phyloP scores from a whole-genome alignment of 2,797 vertebrate genomes.

The Chromobotia macracanthus region DNA sequence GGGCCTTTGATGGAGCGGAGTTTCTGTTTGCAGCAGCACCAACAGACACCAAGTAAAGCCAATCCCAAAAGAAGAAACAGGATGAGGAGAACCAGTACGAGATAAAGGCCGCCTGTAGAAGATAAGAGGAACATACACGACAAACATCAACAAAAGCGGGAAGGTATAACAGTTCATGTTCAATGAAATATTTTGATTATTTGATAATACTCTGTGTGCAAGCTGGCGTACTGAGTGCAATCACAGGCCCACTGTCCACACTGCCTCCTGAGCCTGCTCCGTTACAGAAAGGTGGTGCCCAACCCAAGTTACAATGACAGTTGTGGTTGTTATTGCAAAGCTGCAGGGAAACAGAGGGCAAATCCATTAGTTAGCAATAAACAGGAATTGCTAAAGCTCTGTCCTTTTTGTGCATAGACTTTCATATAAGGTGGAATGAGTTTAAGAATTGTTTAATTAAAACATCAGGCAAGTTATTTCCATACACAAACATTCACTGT shows the following conservation, averaged over 20 bases:
- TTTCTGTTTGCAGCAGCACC: slow-evolving; percentile 69
- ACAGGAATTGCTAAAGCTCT: no score
- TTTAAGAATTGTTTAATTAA: no score
- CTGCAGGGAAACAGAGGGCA: slow-evolving; percentile 58
- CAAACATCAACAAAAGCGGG: not conserved
- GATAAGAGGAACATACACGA: slow-evolving; percentile 2
- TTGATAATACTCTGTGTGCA: not conserved
- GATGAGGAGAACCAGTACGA: slow-evolving; percentile 65
- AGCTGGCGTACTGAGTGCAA: slow-evolving; percentile 73
- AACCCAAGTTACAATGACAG: slow-evolving; percentile 89
- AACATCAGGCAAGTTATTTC: no score
- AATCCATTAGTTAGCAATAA: not conserved
- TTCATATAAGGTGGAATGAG: no score
- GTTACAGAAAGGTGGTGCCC: slow-evolving; percentile 89
- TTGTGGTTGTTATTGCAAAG: slow-evolving; percentile 87
- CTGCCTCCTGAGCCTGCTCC: slow-evolving; percentile 87
- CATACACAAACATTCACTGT: no score
- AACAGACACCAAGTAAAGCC: slow-evolving; percentile 69
- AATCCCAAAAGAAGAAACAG: slow-evolving; percentile 65
- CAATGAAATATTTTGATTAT: not conserved
- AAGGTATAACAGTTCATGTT: not conserved
- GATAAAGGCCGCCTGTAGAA: slow-evolving; percentile 64
- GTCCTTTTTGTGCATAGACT: no score
- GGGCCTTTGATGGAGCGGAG: slow-evolving; percentile 66
- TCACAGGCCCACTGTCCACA: slow-evolving; percentile 87